Conservation (phyloP, 2,797 vertebrate species). For the Echeneis naucrates region DNA sequence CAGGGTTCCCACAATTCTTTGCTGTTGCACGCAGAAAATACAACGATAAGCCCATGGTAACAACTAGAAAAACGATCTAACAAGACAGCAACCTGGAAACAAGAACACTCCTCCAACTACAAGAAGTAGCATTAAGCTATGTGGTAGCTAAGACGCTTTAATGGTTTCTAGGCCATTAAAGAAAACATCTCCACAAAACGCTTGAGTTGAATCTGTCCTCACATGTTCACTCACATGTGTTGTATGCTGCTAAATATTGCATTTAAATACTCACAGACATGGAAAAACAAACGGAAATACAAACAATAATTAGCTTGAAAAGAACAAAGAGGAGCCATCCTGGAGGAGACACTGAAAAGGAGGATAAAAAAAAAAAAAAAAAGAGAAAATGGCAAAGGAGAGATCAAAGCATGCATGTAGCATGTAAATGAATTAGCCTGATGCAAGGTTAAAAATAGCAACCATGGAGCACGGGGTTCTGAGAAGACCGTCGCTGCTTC, state of each 20-base stretch:
- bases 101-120: not conserved
- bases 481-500: constrained; percentile 54
- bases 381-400: constrained; percentile 28
- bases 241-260: not conserved
- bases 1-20: constrained; percentile 58
- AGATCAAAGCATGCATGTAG: constrained; percentile 73
- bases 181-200: constrained; percentile 5
- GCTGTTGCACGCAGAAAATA: constrained; percentile 47
- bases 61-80: constrained; percentile 49
- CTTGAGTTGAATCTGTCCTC: not conserved
- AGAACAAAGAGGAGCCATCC: constrained; percentile 12
- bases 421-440: constrained; percentile 80
- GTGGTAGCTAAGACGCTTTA: constrained; percentile 13
- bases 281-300: not conserved
- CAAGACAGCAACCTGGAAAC: constrained; percentile 47
- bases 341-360: constrained; percentile 20
- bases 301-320: constrained; percentile 8
- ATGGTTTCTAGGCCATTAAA: constrained; percentile 11
- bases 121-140: constrained; percentile 22
- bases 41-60: constrained; percentile 53
- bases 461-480: constrained; percentile 47
- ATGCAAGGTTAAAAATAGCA: constrained; percentile 78
- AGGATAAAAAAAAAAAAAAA: constrained; percentile 6
- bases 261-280: constrained; percentile 11
- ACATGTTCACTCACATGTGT: not conserved